Percentiles rank a stretch among this genome's conserved stretches.
Evolutionary conservation across 2,797 vertebrate genomes (phyloP).

Genomic region (Australoheros facetus): DNA sequence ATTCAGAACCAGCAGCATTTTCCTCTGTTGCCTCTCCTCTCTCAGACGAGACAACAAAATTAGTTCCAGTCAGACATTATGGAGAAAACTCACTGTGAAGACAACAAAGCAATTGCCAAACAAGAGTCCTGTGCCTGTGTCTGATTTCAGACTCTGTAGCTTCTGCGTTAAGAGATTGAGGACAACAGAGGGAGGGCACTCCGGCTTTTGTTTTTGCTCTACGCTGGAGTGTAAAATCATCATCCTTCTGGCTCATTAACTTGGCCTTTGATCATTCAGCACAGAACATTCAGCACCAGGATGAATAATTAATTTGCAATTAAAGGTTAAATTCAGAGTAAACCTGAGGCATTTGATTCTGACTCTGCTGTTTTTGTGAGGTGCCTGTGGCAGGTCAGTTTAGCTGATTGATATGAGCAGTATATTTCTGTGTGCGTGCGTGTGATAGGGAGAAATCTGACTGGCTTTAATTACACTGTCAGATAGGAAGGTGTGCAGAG

Average conservation of each 20-base stretch:
- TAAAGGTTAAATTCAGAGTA: conserved; percentile 75
- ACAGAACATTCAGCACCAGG: conserved; percentile 62
- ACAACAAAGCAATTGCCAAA: conserved; percentile 58
- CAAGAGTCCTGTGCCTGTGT: conserved; percentile 35
- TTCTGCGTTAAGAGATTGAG: conserved; percentile 33
- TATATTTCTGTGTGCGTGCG: conserved; percentile 47
- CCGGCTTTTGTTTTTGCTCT: conserved; percentile 59
- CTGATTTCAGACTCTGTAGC: conserved; percentile 52
- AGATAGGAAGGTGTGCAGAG: conserved; percentile 48
- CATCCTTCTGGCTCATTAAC: conserved; percentile 73
- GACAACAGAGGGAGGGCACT: conserved; percentile 44
- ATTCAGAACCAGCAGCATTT: conserved; percentile 36
- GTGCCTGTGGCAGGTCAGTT: conserved; percentile 37
- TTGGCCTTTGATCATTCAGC: conserved; percentile 72
- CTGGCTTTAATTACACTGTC: conserved; percentile 69
- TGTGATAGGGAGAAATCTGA: conserved; percentile 65
- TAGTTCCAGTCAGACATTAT: conserved; percentile 55
- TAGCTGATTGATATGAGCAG: conserved; percentile 66
- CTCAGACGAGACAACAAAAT: conserved; percentile 33
- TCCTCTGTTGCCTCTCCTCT: conserved; percentile 22
- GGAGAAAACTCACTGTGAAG: conserved; percentile 50
- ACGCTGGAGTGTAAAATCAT: conserved; percentile 68
- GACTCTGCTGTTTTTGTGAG: conserved; percentile 39
- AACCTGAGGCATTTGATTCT: conserved; percentile 65
- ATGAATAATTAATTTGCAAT: conserved; percentile 80